Evolutionary conservation across 2,888 invertebrate genomes (phyloP), one percentile per base, ranked within the genome.

Genomic region (Drosophila fungiperda): DNA sequence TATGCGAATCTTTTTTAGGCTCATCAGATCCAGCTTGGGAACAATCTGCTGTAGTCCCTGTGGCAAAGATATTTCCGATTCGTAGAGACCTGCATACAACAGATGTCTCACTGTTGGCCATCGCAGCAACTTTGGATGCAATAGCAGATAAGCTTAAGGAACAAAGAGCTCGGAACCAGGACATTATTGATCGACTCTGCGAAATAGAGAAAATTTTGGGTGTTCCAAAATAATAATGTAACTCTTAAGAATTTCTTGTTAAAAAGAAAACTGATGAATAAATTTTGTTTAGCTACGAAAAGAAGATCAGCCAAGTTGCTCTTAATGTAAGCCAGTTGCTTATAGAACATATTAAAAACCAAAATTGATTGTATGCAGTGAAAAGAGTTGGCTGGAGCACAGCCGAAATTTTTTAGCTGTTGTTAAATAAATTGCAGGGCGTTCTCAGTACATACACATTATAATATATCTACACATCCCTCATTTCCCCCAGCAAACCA

Each of bases 131-230:
- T 5, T 38, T 87, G 40, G 85, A 89, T 42, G 59, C 82, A 17
- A 82, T 90, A 20, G 85, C 79, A 1, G 87, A 84, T 42, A 79
- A 72, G 17, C 69, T 87, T 1, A 79, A 59, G 40, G 87, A 89
- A 1, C 87, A 87, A 45, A 78, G 80, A 45, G 60, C 65, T 11
- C 74, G 89, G 11, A 87, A 87, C 54, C 90, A 87, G 55, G 78
- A 76, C 52, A 82, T 89, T 6, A 66, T 90, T 38, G 80, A 90
- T 67, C 65, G 87, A 49, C 73, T 87, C 12, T 77, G 73, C 53
- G 87, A 90, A 76, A 87, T 87, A 8, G 87, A 90, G 23, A 89
- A 87, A 52, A 81, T 87, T 15, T 55, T 87, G 29, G 87, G 87
- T 0, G 54, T 73, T 8, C 45, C 67, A 4, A 67, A 71, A 26